Base-by-base conservation (phyloP, 2,888 invertebrate species). In the Saturnia pavonia region DNA sequence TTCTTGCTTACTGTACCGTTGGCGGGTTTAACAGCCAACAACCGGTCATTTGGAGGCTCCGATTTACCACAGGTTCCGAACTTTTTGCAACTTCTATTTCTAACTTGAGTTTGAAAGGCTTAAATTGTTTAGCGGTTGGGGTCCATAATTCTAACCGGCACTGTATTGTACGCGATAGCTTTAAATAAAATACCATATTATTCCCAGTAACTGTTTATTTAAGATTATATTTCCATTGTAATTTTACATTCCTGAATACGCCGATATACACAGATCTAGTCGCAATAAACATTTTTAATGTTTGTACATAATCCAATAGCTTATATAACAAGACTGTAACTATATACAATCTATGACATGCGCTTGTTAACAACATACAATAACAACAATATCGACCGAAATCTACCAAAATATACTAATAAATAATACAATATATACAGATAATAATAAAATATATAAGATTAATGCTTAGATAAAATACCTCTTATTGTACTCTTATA, bases 301-400 rank as follows among this genome's bases (percentile, higher is more conserved):
- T 65, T 65, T 40, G 9, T 67, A 67, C 45, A 27, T 40, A 40
- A 48, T 67, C 11, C 3, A 27, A 60, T 42, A 43, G 43, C 43
- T 67, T 68, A 34, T 57, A 48, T 60, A 68, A 67, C 27, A 67
- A 67, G 40, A 54, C 57, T 60, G 45, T 60, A 70, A 70, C 86
- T 91, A 90, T 91, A 86, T 89, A 91, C 91, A 87, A 82, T 86
- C 88, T 90, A 90, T 84, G 85, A 88, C 88, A 89, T 90, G 86
- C 85, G 84, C 82, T 85, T 82, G 85, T n/a, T 77, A 90, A 90
- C 90, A 88, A 88, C 85, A 86, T 87, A 83, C 79, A 78, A 78
- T 82, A 85, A 86, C 84, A 90, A 88, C 84, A 14, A 57, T 57
- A 71, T 74, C 80, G 81, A 83, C 76, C 72, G 75, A 70, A 75